Conservation (phyloP, 2,113 vertebrate genomes). For the Myiopsitta monachus region DNA sequence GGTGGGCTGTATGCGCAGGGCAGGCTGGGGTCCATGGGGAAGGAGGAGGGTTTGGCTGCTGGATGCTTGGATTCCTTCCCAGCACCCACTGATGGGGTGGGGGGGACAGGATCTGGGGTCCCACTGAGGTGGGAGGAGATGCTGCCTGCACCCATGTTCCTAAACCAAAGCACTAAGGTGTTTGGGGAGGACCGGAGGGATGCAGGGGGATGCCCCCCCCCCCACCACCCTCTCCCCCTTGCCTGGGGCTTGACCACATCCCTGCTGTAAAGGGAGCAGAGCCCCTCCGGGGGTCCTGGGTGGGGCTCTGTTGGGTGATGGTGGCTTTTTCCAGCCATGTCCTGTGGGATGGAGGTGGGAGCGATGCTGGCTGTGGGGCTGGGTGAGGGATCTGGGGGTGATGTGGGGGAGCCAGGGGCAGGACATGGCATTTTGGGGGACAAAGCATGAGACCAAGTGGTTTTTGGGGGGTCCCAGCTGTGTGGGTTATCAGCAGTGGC, state of each 20-base stretch:
- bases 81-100: not conserved
- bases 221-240: too few species aligned
- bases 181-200: not conserved
- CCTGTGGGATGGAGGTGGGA: accelerated
- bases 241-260: not conserved
- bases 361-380: accelerated
- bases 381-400: not conserved
- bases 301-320: accelerated
- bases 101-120: not conserved
- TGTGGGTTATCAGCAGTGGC: slow-evolving; percentile 42
- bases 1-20: not conserved
- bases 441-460: not conserved
- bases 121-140: not conserved
- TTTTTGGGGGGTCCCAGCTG: not conserved
- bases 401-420: not conserved
- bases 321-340: accelerated
- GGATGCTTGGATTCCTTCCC: not conserved
- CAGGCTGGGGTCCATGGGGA: not conserved
- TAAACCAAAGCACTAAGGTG: not conserved
- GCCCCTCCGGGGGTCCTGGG: accelerated
- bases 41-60: not conserved
- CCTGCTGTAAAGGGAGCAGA: not conserved
- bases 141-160: not conserved
- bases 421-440: not conserved
- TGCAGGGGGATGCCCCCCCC: not conserved